Conservation (phyloP, 92 coral and sea anemone species). For the Bergia sp. region DNA sequence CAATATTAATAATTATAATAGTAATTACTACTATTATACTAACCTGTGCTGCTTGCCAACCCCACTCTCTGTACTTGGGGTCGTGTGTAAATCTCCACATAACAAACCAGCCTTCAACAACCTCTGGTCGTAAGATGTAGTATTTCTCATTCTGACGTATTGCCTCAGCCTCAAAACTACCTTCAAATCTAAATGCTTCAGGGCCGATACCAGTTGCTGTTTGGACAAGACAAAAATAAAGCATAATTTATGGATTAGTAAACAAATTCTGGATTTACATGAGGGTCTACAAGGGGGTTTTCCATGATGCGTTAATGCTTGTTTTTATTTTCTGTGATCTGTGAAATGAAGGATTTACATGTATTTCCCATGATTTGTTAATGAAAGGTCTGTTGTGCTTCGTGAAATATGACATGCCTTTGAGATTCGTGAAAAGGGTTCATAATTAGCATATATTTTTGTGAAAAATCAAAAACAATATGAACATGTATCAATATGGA, state of each 20-base stretch:
- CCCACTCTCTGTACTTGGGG: constrained; percentile 94
- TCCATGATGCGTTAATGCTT: too few relatives aligned
- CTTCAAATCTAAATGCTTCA: constrained; percentile 95
- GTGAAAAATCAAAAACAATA: too few relatives aligned
- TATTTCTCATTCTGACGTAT: constrained; percentile 81
- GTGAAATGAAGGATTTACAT: too few relatives aligned
- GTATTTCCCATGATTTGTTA: too few relatives aligned
- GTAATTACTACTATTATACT: neutral
- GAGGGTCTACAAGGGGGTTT: too few relatives aligned
- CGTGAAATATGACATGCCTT: too few relatives aligned
- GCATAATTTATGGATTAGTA: neutral
- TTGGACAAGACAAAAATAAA: neutral
- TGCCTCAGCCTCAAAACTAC: constrained; percentile 83
- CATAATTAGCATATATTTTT: too few relatives aligned
- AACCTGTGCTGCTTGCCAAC: constrained; percentile 98
- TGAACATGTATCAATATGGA: too few relatives aligned
- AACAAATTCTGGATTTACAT: too few relatives aligned
- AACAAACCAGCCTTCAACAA: constrained; percentile 89
- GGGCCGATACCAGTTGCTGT: constrained; percentile 98
- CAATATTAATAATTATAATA: neutral
- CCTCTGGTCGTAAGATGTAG: constrained; percentile 97
- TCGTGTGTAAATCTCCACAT: constrained; percentile 97
- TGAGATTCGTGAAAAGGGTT: too few relatives aligned
- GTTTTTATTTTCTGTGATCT: too few relatives aligned
- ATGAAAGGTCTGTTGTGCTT: too few relatives aligned